Evolutionary conservation across 23 tunicate species (phyloP), one percentile per base, ranked within the genome.

Genomic region (Halocynthia aurantium): DNA sequence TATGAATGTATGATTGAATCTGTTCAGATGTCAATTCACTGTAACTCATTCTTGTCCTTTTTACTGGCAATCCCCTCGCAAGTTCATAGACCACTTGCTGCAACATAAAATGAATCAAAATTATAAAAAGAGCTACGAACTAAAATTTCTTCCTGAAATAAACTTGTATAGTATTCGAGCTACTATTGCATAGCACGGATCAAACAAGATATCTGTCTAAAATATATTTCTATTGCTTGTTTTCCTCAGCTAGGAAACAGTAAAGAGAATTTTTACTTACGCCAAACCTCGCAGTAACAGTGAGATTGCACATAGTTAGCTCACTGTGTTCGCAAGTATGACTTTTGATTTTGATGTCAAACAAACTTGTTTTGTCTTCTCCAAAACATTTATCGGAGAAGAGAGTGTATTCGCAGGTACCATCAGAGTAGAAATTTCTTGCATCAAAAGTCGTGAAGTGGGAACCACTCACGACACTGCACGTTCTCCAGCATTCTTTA

Each of bases 251-350:
- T 31, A 31, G 44, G 4, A 31, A 31, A 31, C 44, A 31, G 44
- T 31, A 0, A 31, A 31, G 1, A 31, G 44, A 31, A 31, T 31
- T 31, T n/a, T 31, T 31, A 31, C 76, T 74, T 53, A 74, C 78
- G 10, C 78, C 78, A 74, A 74, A 13, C 40, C 65, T 53, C n/a
- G 57, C 57, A 74, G 55, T 19, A 52, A 74, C 19, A 10, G 78
- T 53, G 17, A 74, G 56, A 49, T 74, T 74, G 63, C 78, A 74
- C 78, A 74, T 74, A 19, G 55, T 74, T 54, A n/a, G 56, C 5
- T 22, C 78, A 8, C 60, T 52, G 9, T 53, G 64, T 10, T 1
- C 2, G 31, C 78, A 74, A 53, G 63, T 19, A 56, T 74, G 63
- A 49, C 78, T 54, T 74, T 54, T 53, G 15, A 54, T 54, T 8